Base-by-base conservation (phyloP, 2,888 invertebrate species). In the Ariolimax columbianus region DNA sequence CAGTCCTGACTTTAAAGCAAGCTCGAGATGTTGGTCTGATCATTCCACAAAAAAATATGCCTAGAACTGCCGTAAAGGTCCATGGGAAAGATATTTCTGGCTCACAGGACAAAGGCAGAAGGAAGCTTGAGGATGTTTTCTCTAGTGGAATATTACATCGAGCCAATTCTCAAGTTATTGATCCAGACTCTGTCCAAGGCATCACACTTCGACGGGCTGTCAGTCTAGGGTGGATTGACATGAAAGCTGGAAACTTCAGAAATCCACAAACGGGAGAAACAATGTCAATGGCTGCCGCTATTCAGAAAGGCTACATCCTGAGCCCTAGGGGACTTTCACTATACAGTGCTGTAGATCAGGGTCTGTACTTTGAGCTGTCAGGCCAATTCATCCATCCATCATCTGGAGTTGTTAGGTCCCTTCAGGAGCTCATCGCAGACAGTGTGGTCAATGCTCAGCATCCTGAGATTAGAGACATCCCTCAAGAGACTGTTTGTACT, bases 1-100 rank as follows among this genome's bases (percentile, higher is more conserved):
- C 88, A 78, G 96, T 96, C 89, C 95, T 96, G 89, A 95, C 95
- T 77, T 96, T 97, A 89, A 95, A 95, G 30, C 88, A 88, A 75
- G 88, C 88, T 11, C 81, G 86, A 47, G 88, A 88, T 86, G 87
- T 86, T 38, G 88, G 87, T 30, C 78, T 87, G 17, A 88, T 88
- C 47, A 86, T 87, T 51, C 86, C 86, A 38, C 86, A 87, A 36
- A 87, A 82, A 47, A 85, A 81, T 55, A 51, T n/a, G n/a, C 88
- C 88, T 17, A 90, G 89, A 84, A 90, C 88, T 84, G 87, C 89
- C 36, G 91, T 91, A 30, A 91, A 91, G 83, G 90, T 90, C 47
- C 90, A 90, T 88, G 89, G 91, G 14, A 91, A 92, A 85, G 92
- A 92, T 77, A 89, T 91, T n/a, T 86, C 91, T 33, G 90, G 90